Evolutionary conservation across 2,797 vertebrate genomes (phyloP), one percentile per base, ranked within the genome.

Genomic region (Sebastes miniatus): DNA sequence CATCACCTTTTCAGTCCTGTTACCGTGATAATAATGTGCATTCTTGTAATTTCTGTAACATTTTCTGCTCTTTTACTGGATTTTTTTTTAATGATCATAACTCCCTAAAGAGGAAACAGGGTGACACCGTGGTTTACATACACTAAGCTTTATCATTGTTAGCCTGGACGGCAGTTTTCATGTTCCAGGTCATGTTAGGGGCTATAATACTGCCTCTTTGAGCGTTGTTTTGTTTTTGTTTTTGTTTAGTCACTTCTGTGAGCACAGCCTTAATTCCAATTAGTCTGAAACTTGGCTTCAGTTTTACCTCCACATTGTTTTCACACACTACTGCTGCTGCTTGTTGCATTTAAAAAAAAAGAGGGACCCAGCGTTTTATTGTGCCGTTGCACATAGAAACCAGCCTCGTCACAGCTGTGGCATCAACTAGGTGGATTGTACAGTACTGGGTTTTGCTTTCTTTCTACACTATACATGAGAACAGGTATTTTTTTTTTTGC

Each of bases 311-410:
- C 0, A 18, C 34, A 1, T 65, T 34, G 31, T 56, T 76, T 68
- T 39, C 67, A 66, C 47, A 67, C 66, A 67, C 61, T 27, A 39
- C 69, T 58, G 27, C 32, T 69, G 36, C 22, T 18, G 67, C 12
- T 52, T 16, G 22, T 14, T 73, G 61, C 20, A 25, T 65, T 87
- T 2, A 29, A 20, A 29, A 77, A 79, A 29, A 79, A 79, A 83
- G n/a, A n/a, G 88, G 89, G 86, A 90, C 69, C 65, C 70, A 16
- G 29, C 18, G 63, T 65, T 77, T 34, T 31, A 36, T 36, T 16
- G 16, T 43, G 16, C 2, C 3, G 1, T 47, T 56, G 62, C 39
- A 62, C 32, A 34, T 1, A 66, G 54, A 79, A 31, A 43, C 8
- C 24, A 63, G 12, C 22, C 29, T 27, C 13, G 4, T 58, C 29